Conservation (phyloP, 92 coral and sea anemone genomes). For the Zoanthus solanderi region DNA sequence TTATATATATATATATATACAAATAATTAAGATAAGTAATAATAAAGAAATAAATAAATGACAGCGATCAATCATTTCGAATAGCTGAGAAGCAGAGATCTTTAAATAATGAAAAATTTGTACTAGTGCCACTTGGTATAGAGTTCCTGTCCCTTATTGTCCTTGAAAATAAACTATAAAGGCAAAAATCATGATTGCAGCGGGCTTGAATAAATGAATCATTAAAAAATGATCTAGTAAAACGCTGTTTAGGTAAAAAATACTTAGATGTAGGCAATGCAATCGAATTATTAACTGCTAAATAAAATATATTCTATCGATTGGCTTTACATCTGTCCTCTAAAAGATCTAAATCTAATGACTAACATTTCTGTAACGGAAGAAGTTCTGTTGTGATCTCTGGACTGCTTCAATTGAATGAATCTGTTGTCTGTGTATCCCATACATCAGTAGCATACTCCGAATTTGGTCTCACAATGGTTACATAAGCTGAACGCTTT, state of each 20-base stretch:
- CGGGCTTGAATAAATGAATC: neutral
- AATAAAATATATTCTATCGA: conserved; percentile 48
- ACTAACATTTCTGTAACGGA: conserved; percentile 44
- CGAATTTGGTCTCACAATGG: no score
- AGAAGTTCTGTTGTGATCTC: conserved; percentile 43
- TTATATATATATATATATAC: neutral
- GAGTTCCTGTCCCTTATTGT: no score
- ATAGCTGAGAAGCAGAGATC: neutral
- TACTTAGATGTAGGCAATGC: conserved; percentile 25
- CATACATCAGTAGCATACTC: neutral
- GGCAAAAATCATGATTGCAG: no score
- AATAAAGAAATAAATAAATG: neutral
- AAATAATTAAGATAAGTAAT: neutral
- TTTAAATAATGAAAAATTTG: neutral
- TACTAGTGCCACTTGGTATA: neutral
- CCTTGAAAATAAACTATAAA: no score
- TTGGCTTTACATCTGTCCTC: conserved; percentile 47
- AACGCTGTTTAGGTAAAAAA: no score
- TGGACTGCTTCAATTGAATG: conserved; percentile 26
- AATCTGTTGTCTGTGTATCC: neutral
- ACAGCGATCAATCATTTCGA: neutral
- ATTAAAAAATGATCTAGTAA: no score
- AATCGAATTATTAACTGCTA: conserved; percentile 42
- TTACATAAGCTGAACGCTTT: conserved; percentile 10
- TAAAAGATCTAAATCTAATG: neutral